phyloP scores from a whole-genome alignment of 2,888 invertebrate species.

The Erebia palarica region DNA sequence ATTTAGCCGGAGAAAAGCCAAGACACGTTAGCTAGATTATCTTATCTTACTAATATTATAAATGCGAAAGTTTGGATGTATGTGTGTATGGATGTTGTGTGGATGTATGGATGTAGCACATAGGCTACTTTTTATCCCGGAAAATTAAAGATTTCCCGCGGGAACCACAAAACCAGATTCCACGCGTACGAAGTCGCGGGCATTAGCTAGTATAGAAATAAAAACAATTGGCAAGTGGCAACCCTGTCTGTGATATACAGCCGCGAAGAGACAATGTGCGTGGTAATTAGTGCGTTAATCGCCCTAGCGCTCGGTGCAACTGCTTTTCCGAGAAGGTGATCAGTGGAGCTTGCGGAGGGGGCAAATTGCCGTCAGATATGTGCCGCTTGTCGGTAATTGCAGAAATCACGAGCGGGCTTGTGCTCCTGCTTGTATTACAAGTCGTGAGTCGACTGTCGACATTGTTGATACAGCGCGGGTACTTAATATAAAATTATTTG shows the following conservation, averaged over 20 bases:
- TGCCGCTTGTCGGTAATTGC: slow-evolving; percentile 78
- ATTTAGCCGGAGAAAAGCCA: no score
- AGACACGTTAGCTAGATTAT: no score
- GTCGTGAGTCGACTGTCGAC: slow-evolving; percentile 13
- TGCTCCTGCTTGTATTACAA: slow-evolving; percentile 43
- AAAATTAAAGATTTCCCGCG: no score
- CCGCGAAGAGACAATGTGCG: slow-evolving; percentile 41
- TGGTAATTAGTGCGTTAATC: slow-evolving; percentile 77
- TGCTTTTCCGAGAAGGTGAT: slow-evolving; percentile 74
- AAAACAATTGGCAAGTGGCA: no score
- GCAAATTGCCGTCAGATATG: slow-evolving; percentile 80
- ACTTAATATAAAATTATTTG: slow-evolving; percentile 10
- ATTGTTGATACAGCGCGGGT: slow-evolving; percentile 16
- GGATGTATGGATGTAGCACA: no score
- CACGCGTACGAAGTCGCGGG: no score
- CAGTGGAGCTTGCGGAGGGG: slow-evolving; percentile 65
- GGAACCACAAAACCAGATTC: no score
- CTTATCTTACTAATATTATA: no score
- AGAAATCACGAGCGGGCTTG: slow-evolving; percentile 63
- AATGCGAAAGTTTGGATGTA: no score
- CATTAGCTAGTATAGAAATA: no score
- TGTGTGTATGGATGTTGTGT: no score
- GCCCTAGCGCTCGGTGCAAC: slow-evolving; percentile 70
- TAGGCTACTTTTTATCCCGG: no score
- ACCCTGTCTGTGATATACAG: slow-evolving; percentile 39